Conservation (phyloP, 2,797 vertebrate species). For the Amblyraja radiata region DNA sequence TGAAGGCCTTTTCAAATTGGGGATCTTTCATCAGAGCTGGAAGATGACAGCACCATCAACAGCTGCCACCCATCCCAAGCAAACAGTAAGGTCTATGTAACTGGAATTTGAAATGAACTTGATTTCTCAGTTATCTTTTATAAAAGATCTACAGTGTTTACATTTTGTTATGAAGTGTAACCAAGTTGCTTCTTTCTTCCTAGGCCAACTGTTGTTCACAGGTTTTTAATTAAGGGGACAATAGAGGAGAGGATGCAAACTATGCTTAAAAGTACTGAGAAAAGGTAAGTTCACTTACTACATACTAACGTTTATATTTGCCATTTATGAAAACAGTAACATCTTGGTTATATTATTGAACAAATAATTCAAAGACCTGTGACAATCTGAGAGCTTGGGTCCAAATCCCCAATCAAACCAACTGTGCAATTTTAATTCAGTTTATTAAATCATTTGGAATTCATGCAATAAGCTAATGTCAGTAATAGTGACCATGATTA, state of each 20-base stretch:
- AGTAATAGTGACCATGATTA: not conserved
- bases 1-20: not conserved
- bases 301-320: not conserved
- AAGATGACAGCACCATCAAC: not conserved
- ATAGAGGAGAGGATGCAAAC: slow-evolving; percentile 97
- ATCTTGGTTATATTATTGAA: not conserved
- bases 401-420: not conserved
- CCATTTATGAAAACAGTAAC: not conserved
- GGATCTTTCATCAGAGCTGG: not conserved
- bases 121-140: not conserved
- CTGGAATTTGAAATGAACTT: not conserved
- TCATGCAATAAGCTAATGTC: too few species aligned
- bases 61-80: not conserved
- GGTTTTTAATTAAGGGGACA: slow-evolving; percentile 94
- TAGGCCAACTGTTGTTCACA: slow-evolving; percentile 90
- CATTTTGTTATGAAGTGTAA: not conserved
- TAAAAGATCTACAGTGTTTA: not conserved
- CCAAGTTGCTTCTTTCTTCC: not conserved
- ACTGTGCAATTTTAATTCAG: not conserved
- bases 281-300: slow-evolving; percentile 60
- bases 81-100: not conserved
- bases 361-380: too few species aligned
- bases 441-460: not conserved
- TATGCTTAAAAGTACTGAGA: slow-evolving; percentile 91
- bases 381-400: not conserved